Base-by-base conservation (phyloP, 2,797 vertebrate genomes). In the Dryobates pubescens region DNA sequence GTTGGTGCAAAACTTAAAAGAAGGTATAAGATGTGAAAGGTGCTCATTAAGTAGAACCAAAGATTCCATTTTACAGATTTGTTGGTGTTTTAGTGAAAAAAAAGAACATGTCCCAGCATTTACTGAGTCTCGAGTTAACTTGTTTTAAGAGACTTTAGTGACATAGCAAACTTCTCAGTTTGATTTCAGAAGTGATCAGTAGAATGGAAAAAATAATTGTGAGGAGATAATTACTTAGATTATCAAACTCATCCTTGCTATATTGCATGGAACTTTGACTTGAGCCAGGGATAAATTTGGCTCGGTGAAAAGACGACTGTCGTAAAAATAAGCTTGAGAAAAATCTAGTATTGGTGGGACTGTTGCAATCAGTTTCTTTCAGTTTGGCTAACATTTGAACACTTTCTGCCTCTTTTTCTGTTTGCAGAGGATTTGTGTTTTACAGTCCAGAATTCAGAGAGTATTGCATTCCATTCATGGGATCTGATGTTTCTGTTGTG, bases 401-500 rank as follows among this genome's bases (percentile, higher is more conserved):
- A 2, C 32, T n/a, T 79, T 75, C 16, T 26, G 49, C 20, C n/a
- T 27, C 53, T 49, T 41, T 58, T 17, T 17, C 30, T 5, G 4
- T 90, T 95, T 92, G 63, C 90, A 96, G 94, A 95, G 97, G 98
- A 59, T 54, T 96, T 8, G 16, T 99, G 93, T 99, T 99, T 96
- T 99, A 96, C 91, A 98, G 97, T 96, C 96, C 95, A 41, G 99
- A 99, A 95, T 97, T 99, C 81, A 97, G 97, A 75, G 96, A 98
- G 75, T 99, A 99, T 18, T 91, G 98, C 2, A 36, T 99, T 90
- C 98, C 98, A 38, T 99, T 99, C 95, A 96, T 99, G 98, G 99
- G 99, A 57, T 96, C 99, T 19, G 99, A 99, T 89, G 97, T 82
- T 5, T 98, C 99, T 6, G 99, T 99, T 72, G 99, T 99, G 88